Evolutionary conservation across 2,797 vertebrate genomes (phyloP), one percentile per base, ranked within the genome.

Genomic region (Oophaga sylvatica): DNA sequence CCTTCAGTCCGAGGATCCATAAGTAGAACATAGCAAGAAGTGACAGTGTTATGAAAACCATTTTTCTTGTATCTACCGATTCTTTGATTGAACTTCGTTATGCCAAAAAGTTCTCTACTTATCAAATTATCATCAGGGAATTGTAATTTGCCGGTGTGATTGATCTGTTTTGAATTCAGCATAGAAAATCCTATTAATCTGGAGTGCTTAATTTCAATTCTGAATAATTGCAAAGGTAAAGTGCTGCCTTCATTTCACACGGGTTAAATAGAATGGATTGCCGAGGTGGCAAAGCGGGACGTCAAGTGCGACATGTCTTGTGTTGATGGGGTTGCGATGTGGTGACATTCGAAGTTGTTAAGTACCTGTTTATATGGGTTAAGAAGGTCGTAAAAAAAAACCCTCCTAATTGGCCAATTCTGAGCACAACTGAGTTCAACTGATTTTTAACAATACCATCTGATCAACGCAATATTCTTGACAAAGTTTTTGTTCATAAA

Each of bases 51-150:
- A 86, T 70, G 70, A 79, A 86, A 82, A 2, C 56, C 65, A 71
- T 83, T 65, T 78, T 78, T 86, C 83, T 89, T 84, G 45, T 20
- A 31, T 59, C n/a, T 45, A 71, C 70, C 78, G 56, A 70, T 71
- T 82, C 59, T 89, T 86, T 17, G 57, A 83, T 83, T 89, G 73
- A 89, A 89, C 71, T 86, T 89, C 63, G 75, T 78, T 62, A 80
- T 89, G 84, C 83, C 88, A 83, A 83, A 89, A 89, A 86, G 71
- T 86, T 83, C 63, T 59, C 79, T 76, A 31, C 88, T 86, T 79
- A 89, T 89, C 84, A 89, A 89, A 77, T 89, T 86, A 86, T 82
- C 80, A 83, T 89, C 81, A 83, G 84, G 84, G 65, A 89, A 86
- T 83, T 35, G 60, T 89, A 70, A 89, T 83, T 86, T 89, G 80